Conservation (phyloP, 2,113 vertebrate genomes). For the Prionailurus bengalensis region DNA sequence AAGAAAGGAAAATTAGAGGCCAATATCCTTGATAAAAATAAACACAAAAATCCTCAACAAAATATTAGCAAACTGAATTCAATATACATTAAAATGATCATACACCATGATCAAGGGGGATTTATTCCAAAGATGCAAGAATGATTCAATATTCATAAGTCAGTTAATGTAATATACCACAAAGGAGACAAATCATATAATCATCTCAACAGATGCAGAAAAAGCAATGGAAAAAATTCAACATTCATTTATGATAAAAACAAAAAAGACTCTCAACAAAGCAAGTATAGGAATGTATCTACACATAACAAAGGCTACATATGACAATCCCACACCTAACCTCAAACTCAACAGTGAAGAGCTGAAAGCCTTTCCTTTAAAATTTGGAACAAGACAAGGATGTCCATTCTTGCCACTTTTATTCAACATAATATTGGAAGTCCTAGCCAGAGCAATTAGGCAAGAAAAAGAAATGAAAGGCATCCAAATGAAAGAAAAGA, state of each 20-base stretch:
- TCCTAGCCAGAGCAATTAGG: not conserved
- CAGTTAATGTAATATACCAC: not conserved
- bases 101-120: not conserved
- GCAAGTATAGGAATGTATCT: not conserved
- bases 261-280: not conserved
- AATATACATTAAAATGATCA: not conserved
- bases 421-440: not conserved
- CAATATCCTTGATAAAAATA: not conserved
- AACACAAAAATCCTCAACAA: not conserved
- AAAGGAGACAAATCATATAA: not conserved
- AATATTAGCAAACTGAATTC: not conserved
- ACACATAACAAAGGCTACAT: not conserved
- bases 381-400: not conserved
- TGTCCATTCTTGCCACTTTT: not conserved
- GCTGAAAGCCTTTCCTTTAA: not conserved
- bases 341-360: not conserved
- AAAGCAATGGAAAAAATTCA: not conserved
- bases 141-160: not conserved
- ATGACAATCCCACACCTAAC: not conserved
- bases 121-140: not conserved
- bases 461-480: not conserved
- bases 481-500: not conserved
- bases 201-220: not conserved
- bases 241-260: not conserved
- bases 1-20: not conserved